phyloP scores from a whole-genome alignment of 2,888 invertebrate species.

The Dolichomitus sp. region DNA sequence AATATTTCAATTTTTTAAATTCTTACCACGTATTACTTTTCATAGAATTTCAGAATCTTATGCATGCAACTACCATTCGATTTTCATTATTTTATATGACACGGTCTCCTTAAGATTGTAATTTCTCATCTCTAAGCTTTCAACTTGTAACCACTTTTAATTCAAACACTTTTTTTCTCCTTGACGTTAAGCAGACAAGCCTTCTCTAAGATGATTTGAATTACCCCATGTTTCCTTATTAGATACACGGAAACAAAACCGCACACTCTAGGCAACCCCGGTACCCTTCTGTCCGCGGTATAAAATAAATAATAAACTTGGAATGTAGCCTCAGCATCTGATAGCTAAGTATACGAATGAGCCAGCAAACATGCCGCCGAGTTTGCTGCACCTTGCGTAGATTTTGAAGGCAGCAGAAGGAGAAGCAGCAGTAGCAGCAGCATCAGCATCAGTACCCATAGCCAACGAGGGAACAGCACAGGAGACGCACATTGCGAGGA shows the following conservation, averaged over 20 bases:
- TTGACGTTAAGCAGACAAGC: background rate
- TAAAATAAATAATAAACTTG: conserved; percentile 68
- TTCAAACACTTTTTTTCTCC: background rate
- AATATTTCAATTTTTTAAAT: too few species aligned
- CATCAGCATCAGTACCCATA: conserved; percentile 1
- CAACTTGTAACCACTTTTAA: background rate
- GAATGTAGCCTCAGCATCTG: conserved; percentile 58
- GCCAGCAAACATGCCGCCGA: conserved; percentile 56
- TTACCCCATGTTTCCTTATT: background rate
- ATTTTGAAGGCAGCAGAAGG: conserved; percentile 27
- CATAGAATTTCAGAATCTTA: too few species aligned
- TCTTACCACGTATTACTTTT: too few species aligned
- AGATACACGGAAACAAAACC: background rate
- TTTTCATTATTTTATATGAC: too few species aligned
- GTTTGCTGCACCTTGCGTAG: background rate
- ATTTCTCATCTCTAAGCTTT: background rate
- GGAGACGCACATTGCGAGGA: conserved; percentile 17
- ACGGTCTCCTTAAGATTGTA: too few species aligned
- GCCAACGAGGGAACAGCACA: conserved; percentile 10
- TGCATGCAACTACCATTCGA: too few species aligned
- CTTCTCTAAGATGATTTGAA: background rate
- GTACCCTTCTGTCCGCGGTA: background rate
- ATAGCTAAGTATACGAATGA: conserved; percentile 69
- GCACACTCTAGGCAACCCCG: background rate
- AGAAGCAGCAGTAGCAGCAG: background rate